A percentile compares a stretch with the other conserved stretches of the same genome.
These are phyloP conservation scores for Diplodus puntazzo DNA, from an alignment of 2,797 vertebrate species.

Conservation along the genomic window DNA sequence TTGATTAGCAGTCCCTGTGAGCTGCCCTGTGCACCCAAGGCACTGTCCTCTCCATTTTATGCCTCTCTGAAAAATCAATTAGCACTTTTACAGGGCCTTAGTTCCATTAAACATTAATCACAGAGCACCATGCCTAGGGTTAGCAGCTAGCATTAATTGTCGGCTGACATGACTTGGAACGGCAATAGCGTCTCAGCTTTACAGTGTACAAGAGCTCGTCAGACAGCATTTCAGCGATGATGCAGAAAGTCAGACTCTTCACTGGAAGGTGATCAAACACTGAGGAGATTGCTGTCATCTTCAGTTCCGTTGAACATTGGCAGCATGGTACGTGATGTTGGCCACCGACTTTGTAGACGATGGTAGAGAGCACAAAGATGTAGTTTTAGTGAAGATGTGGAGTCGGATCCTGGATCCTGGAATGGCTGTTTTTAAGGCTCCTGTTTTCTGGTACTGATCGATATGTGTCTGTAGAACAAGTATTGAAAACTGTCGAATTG, in stretches of 20 bases:
- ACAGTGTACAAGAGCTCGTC: constrained; percentile 33
- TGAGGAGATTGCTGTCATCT: constrained; percentile 28
- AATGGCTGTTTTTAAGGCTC: neutral
- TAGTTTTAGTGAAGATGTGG: constrained; percentile 1
- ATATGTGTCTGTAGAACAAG: neutral
- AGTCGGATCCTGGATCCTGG: neutral
- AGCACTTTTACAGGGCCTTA: constrained; percentile 54
- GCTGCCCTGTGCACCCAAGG: constrained; percentile 42
- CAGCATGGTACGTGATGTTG: constrained; percentile 16
- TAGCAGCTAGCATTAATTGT: constrained; percentile 47
- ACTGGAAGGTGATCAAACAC: constrained; percentile 31
- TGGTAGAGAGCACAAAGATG: neutral
- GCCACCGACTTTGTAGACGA: constrained; percentile 26
- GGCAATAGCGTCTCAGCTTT: constrained; percentile 22
- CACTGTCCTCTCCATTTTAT: constrained; percentile 56
- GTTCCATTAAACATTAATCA: constrained; percentile 60
- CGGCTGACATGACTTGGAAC: constrained; percentile 47
- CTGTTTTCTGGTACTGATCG: neutral
- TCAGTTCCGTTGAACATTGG: constrained; percentile 12
- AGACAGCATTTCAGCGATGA: constrained; percentile 33
- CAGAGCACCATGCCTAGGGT: constrained; percentile 16
- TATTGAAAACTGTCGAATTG: neutral
- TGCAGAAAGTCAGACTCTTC: constrained; percentile 35
- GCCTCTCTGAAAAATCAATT: constrained; percentile 65
- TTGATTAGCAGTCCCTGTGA: constrained; percentile 62